Evolutionary conservation across 2,113 vertebrate genomes (phyloP), one percentile per base, ranked within the genome.

Genomic region (Delphinapterus leucas): DNA sequence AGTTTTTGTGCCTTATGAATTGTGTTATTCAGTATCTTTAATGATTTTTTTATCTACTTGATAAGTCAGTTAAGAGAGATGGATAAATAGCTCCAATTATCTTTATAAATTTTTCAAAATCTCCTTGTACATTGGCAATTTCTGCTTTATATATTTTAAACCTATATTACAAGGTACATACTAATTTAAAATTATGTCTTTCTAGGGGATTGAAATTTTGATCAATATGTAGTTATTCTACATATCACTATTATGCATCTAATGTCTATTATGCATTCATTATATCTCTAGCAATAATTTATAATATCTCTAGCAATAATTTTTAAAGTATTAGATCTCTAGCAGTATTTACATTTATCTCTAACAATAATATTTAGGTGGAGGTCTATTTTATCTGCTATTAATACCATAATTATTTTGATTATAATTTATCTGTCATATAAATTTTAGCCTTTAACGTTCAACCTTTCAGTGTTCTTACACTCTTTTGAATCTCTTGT

Each of bases 401-500:
- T 67, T 89, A 79, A 23, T 60, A 28, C 13, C 9, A 83, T 23
- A 90, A 68, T 97, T 67, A 96, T 94, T 96, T 93, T 87, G 31
- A 28, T 74, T 88, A n/a, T 1, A 26, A 68, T 93, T 97, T 96
- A 0, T 38, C 47, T 80, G 20, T 17, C 14, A 15, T 28, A 14
- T 84, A n/a, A 81, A 20, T 82, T 77, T 83, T 93, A 63, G 53
- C 31, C 12, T 47, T 95, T 73, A 31, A 58, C 17, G n/a, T 81
- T 91, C 15, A 90, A 55, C 5, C 20, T 86, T 95, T 61, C 36
- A 68, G 17, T 74, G 31, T 68, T 79, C 41, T 25, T 76, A 49
- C 15, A 20, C 0, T 41, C 1, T 53, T 80, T 83, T 90, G 18
- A 76, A 44, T 90, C 18, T 88, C 38, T 73, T 31, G 7, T 85